Evolutionary conservation across 2,888 invertebrate species (phyloP).

Genomic region (Drosophila ezoana): DNA sequence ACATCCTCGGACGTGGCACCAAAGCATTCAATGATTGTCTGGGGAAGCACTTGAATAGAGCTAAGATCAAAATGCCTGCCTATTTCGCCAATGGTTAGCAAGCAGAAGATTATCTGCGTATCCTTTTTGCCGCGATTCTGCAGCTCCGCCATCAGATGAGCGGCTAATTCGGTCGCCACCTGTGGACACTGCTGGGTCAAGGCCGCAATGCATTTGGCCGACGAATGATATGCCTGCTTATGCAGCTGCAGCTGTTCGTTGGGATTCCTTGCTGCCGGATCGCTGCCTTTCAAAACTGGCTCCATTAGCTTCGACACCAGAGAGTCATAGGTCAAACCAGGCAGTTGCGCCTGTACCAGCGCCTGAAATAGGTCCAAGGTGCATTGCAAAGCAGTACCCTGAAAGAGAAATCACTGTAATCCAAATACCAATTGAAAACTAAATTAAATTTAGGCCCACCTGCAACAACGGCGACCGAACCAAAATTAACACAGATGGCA

Average conservation of each 20-base stretch:
- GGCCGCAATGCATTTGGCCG: conserved; percentile 98
- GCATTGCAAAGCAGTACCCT: conserved; percentile 95
- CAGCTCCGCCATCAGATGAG: conserved; percentile 90
- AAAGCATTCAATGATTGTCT: conserved; percentile 94
- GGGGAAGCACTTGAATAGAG: conserved; percentile 90
- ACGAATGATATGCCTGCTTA: conserved; percentile 95
- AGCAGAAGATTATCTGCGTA: conserved; percentile 95
- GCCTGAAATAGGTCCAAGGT: conserved; percentile 97
- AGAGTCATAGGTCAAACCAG: conserved; percentile 92
- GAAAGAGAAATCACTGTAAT: neutral
- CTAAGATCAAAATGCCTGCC: conserved; percentile 96
- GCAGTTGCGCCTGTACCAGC: conserved; percentile 92
- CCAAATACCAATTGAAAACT: too few relatives aligned
- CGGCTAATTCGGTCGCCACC: conserved; percentile 89
- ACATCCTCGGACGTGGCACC: conserved; percentile 97
- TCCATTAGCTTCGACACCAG: conserved; percentile 91
- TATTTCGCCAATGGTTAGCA: conserved; percentile 98
- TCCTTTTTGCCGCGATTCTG: conserved; percentile 88
- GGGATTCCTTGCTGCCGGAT: conserved; percentile 75
- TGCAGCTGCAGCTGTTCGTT: conserved; percentile 87
- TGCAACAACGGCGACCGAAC: conserved; percentile 94
- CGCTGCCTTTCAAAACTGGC: conserved; percentile 86
- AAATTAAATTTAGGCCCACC: conserved; percentile 46
- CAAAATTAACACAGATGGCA: conserved; percentile 93
- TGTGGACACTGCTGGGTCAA: conserved; percentile 92